Conservation (phyloP, 2,888 invertebrate species). For the Micropterix aruncella region DNA sequence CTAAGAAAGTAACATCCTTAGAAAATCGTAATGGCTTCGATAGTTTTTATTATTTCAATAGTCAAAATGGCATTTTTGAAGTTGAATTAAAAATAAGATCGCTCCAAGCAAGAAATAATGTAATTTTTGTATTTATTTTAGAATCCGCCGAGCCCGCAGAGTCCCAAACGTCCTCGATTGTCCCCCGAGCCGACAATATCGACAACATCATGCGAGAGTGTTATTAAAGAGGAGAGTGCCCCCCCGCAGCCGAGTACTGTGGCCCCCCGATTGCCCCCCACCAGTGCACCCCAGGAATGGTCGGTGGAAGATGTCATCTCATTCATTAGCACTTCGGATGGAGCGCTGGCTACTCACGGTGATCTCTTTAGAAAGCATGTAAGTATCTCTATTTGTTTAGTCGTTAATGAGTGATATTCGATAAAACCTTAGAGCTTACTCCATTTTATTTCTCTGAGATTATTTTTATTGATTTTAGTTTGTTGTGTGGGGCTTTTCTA, state of each 20-base stretch:
- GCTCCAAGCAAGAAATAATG: no score
- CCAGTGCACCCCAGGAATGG: constrained; percentile 67
- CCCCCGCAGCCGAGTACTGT: constrained; percentile 15
- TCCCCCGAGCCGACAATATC: constrained; percentile 53
- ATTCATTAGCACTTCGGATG: constrained; percentile 76
- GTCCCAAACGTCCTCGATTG: constrained; percentile 27
- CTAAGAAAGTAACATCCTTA: no score
- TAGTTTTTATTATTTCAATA: no score
- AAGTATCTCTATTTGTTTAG: constrained; percentile 24
- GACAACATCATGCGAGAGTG: constrained; percentile 33
- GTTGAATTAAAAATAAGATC: no score
- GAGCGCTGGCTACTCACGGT: constrained; percentile 71
- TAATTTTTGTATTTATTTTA: no score
- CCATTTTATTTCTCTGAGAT: constrained; percentile 2
- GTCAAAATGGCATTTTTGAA: no score
- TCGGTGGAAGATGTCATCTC: constrained; percentile 90
- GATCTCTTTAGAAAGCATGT: constrained; percentile 90
- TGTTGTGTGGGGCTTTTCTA: no score
- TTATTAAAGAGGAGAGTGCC: constrained; percentile 17
- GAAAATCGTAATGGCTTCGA: no score
- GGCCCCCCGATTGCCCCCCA: constrained; percentile 29
- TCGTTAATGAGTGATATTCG: constrained; percentile 3
- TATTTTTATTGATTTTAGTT: neutral
- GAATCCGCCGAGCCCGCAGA: no score
- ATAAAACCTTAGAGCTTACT: constrained; percentile 5